Base-by-base conservation (phyloP, 2,113 vertebrate genomes). In the Lichenostomus cassidix region DNA sequence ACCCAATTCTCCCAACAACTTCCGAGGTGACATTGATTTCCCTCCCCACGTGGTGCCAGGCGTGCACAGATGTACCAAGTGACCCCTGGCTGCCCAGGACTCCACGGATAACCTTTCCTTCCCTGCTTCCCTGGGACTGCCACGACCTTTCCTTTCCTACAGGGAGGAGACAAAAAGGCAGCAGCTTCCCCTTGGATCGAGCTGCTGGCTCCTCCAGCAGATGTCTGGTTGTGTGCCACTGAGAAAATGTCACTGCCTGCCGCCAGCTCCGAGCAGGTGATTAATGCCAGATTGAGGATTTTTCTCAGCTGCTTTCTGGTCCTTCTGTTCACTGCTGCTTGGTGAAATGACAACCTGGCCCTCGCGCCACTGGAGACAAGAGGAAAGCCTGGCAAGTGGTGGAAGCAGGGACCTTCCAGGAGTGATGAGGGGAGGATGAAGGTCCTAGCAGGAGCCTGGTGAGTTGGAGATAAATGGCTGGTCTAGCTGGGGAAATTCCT, bases 161-260 rank as follows among this genome's bases (percentile, higher is more conserved):
- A 73, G 87, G 89, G 94, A 94, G 83, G 89, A 92, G 92, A 87
- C 80, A 42, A 64, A 94, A 95, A 95, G 59, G 89, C 92, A 82
- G 42, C 81, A 4, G 0, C 63, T 74, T 96, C 91, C 81, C 89
- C n/a, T 83, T 77, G 90, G 95, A 93, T 29, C 0, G 15, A 85
- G 92, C 70, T 92, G 86, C 83, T 94, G 91, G 94, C 90, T 94
- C 5, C 0, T 87, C 85, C 89, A 94, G 96, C 96, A 97, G 95
- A 95, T 97, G 95, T 94, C 92, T 97, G 94, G 89, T 92, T 87
- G 63, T 91, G 91, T 85, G 95, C 94, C 96, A 94, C 92, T 63
- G 87, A 33, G 92, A 94, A 97, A 97, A 97, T 96, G 96, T 96
- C 96, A 97, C 80, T 93, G 92, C 86, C 92, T 96, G 95, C 92